phyloP scores from a whole-genome alignment of 2,888 invertebrate genomes.

The Ametastegia equiseti region DNA sequence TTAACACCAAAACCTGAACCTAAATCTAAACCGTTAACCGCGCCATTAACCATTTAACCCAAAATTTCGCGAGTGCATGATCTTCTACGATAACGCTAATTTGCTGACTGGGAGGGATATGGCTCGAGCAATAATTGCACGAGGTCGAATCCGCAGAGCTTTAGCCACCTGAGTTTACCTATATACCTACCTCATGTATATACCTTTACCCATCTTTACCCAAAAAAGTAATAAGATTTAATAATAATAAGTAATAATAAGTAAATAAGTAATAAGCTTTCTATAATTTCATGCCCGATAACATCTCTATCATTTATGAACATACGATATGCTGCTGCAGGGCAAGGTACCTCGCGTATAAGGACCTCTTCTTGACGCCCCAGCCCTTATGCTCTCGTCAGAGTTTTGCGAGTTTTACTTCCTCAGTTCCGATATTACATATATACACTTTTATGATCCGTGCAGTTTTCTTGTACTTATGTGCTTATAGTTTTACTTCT shows the following conservation, averaged over 20 bases:
- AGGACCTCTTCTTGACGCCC: constrained; percentile 54
- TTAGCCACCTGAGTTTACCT: too few species aligned
- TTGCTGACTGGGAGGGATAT: too few species aligned
- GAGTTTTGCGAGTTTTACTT: not conserved
- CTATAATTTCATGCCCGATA: constrained; percentile 53
- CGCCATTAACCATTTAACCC: not conserved
- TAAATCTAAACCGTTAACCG: too few species aligned
- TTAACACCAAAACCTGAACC: not conserved
- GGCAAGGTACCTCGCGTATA: too few species aligned
- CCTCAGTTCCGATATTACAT: not conserved
- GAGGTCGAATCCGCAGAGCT: not conserved
- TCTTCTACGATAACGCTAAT: not conserved
- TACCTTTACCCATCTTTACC: too few species aligned
- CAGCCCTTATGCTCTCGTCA: constrained; percentile 45
- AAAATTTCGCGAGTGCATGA: constrained; percentile 1
- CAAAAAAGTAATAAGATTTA: too few species aligned
- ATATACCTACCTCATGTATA: too few species aligned
- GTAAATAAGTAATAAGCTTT: not conserved
- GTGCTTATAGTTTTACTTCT: too few species aligned
- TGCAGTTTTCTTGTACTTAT: not conserved
- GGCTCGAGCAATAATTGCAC: not conserved
- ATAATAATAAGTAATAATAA: not conserved
- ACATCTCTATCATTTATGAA: constrained; percentile 66
- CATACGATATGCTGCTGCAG: constrained; percentile 52
- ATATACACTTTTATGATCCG: not conserved